Base-by-base conservation (phyloP, 1,140 invertebrate species). In the Dryas iulia region DNA sequence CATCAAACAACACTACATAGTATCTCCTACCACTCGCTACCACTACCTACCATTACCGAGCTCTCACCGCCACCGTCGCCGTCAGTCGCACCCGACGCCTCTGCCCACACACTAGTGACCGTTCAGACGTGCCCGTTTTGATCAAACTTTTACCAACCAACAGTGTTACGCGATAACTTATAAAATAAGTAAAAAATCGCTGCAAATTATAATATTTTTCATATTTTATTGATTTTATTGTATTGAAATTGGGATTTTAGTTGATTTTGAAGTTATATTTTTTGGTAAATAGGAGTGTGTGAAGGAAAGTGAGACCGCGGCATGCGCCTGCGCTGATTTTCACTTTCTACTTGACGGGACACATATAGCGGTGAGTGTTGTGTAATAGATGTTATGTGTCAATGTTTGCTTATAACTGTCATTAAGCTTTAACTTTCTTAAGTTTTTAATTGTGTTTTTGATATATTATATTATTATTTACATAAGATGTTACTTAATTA, bases 331-430 rank as follows among this genome's bases (percentile, higher is more conserved):
- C 72, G 76, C 73, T 77, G 76, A 77, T 76, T 83, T 84, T 86
- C 83, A 84, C 83, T 87, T 86, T 86, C 85, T 82, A 84, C 70
- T 69, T 70, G 76, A 78, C 79, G 82, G 80, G 79, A 82, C 84
- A 79, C 71, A 75, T 58, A 75, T 58, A 76, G 71, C 78, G 81
- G 83, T 84, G 69, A 85, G 82, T n/a, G n/a, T 78, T 82, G 71
- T 72, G 78, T 77, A 78, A 79, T 59, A 8, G 64, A 66, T 33
- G n/a, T n/a, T n/a, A n/a, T n/a, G 57, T 66, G 64, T 59, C 57
- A 66, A 25, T 53, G 24, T 31, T 52, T 59, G n/a, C n/a, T n/a
- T n/a, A n/a, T n/a, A 66, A 31, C 33, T 3, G 8, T 21, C 12
- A 5, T 35, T 35, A 35, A 35, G 33, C n/a, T n/a, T n/a, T n/a